Evolutionary conservation across 2,113 vertebrate genomes (phyloP).

Genomic region (Argyrosomus japonicus): DNA sequence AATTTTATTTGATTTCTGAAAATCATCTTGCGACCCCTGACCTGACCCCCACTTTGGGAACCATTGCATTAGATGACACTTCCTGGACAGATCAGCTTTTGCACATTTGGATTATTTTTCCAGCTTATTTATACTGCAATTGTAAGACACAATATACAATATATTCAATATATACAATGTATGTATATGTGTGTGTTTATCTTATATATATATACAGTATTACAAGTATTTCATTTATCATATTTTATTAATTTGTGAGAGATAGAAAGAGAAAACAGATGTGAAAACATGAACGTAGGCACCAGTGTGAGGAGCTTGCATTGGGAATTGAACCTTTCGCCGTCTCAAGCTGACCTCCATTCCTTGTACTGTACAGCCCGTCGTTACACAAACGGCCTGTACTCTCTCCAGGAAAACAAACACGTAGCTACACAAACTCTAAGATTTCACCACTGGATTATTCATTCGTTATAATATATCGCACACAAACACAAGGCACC

Average conservation of each 20-base stretch:
- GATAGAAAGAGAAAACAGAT: background rate
- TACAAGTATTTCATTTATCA: too few species aligned
- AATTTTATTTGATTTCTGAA: too few species aligned
- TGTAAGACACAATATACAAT: too few species aligned
- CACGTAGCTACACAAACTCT: slow-evolving; percentile 1
- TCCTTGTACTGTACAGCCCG: slow-evolving; percentile 2
- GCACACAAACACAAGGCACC: slow-evolving; percentile 12
- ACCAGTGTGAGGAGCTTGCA: background rate
- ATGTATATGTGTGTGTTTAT: too few species aligned
- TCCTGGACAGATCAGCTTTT: too few species aligned
- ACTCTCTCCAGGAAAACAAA: slow-evolving; percentile 47
- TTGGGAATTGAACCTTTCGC: slow-evolving; percentile 1
- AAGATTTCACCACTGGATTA: slow-evolving; percentile 46
- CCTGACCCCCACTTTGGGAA: too few species aligned
- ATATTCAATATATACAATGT: too few species aligned
- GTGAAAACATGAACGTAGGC: background rate
- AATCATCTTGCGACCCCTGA: too few species aligned
- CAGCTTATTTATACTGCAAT: too few species aligned
- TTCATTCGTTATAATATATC: slow-evolving; percentile 21
- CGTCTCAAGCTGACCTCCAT: background rate
- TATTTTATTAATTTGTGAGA: background rate
- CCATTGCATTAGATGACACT: too few species aligned
- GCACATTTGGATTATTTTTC: too few species aligned
- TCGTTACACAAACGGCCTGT: slow-evolving; percentile 9
- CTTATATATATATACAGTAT: too few species aligned